These are phyloP conservation scores for Sparidentex hasta DNA, from an alignment of 2,797 vertebrate genomes.

Conservation along the genomic window DNA sequence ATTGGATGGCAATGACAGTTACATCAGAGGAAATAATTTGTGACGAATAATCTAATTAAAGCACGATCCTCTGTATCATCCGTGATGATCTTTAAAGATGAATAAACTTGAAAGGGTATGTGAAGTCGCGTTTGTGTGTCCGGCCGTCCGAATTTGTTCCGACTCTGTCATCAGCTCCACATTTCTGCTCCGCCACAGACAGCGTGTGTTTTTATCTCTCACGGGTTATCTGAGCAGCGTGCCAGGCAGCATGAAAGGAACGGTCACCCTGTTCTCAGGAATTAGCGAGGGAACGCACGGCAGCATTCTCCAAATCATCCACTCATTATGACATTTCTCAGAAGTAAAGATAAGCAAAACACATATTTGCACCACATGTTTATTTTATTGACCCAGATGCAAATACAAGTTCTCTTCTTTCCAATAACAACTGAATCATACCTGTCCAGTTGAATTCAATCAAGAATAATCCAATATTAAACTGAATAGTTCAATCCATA, in stretches of 20 bases:
- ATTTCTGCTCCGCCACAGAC: slow-evolving; percentile 41
- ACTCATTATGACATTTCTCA: neutral
- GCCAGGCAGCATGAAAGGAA: slow-evolving; percentile 41
- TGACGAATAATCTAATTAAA: slow-evolving; percentile 19
- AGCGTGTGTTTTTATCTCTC: slow-evolving; percentile 44
- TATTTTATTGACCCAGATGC: neutral
- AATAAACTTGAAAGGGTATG: no score
- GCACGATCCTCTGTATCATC: neutral
- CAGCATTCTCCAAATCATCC: slow-evolving; percentile 22
- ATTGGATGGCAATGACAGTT: neutral
- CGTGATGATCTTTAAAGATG: neutral
- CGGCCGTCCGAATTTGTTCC: slow-evolving; percentile 6
- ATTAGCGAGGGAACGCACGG: slow-evolving; percentile 14
- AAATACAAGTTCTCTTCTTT: neutral
- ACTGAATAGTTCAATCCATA: no score
- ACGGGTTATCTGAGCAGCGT: slow-evolving; percentile 31
- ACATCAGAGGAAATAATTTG: neutral
- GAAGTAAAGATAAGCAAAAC: neutral
- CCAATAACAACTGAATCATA: neutral
- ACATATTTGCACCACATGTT: neutral
- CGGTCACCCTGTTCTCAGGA: slow-evolving; percentile 21
- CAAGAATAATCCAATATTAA: no score
- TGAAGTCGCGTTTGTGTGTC: neutral
- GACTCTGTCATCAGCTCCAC: slow-evolving; percentile 34
- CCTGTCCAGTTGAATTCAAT: no score